A percentile compares a stretch with the other conserved stretches of the same genome.
Conservation (phyloP, 1,140 invertebrate species). For the Drosophila orosa region DNA sequence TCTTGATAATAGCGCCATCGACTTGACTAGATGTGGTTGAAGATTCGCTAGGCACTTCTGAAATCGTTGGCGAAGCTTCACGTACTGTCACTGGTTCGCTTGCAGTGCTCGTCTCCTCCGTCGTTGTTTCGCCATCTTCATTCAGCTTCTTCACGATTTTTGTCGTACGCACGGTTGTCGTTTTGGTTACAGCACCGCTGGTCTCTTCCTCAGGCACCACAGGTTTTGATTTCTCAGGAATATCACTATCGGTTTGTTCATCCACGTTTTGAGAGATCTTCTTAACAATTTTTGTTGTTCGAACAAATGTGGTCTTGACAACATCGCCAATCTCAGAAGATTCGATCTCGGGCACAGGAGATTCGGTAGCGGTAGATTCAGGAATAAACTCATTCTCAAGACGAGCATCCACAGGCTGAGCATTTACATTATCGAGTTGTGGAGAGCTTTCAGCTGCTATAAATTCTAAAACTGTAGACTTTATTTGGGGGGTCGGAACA, state of each 20-base stretch:
- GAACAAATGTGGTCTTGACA: conserved; percentile 76
- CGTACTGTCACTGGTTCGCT: conserved; percentile 70
- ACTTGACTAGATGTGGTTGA: conserved; percentile 78
- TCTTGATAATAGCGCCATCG: conserved; percentile 82
- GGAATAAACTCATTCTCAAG: neutral
- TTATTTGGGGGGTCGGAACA: conserved; percentile 6
- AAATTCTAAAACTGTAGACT: conserved; percentile 55
- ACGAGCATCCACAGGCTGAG: conserved; percentile 13
- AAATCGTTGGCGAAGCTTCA: conserved; percentile 62
- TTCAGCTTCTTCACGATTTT: conserved; percentile 71
- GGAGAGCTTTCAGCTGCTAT: conserved; percentile 23
- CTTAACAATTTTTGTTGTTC: conserved; percentile 79
- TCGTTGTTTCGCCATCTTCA: conserved; percentile 70
- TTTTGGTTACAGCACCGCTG: conserved; percentile 73
- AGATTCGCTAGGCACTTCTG: conserved; percentile 72
- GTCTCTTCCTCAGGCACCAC: conserved; percentile 24
- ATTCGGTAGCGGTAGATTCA: neutral
- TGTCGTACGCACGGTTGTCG: conserved; percentile 79
- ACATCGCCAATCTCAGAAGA: conserved; percentile 55
- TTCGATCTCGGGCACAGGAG: conserved; percentile 16
- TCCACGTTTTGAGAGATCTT: conserved; percentile 74
- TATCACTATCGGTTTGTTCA: conserved; percentile 23
- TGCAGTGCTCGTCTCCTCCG: conserved; percentile 61
- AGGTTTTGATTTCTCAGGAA: conserved; percentile 7
- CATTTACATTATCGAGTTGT: conserved; percentile 8